Base-by-base conservation (phyloP, 2,797 vertebrate genomes). In the Notamacropus eugenii region DNA sequence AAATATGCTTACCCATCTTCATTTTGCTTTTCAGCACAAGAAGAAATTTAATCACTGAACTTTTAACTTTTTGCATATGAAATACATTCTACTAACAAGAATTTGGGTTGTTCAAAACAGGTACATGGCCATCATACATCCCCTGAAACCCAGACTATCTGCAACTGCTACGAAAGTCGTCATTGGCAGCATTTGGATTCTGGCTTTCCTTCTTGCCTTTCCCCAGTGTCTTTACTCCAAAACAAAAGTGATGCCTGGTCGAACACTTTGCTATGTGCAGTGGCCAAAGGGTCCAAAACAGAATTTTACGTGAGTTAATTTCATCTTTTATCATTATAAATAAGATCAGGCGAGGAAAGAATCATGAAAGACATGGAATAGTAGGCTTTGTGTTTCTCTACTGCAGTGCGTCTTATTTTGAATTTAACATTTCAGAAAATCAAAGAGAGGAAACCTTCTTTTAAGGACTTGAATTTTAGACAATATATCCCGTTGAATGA, bases 61-160 rank as follows among this genome's bases (percentile, higher is more conserved):
- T 13, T 93, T 91, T 90, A 91, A 90, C 11, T 97, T 52, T 4
- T 1, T 28, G 87, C 57, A 52, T 27, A 90, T 82, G 91, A 94
- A 10, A 90, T 55, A 31, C 57, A 62, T 50, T 87, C 24, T 87
- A 19, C 94, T 97, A 57, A 98, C 5, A 16, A 59, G 28, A 55
- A 87, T 87, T 50, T 57, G 14, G 13, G 1, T 96, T 97, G 94
- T 97, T 87, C 93, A 95, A 96, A 97, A 90, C 95, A 99, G 99
- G 98, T 99, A 99, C 97, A 99, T 99, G 99, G 99, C 99, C 96
- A 99, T 99, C 97, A 99, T 99, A 91, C 99, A 99, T 97, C 99
- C 99, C 5, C 98, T 99, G 98, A 99, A 99, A 97, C 99, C 99
- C 57, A 99, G 99, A 46, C 98, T 99, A 59, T 99, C 99, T 55